Conservation (phyloP, 1,140 invertebrate genomes). For the Acromyrmex heyeri region DNA sequence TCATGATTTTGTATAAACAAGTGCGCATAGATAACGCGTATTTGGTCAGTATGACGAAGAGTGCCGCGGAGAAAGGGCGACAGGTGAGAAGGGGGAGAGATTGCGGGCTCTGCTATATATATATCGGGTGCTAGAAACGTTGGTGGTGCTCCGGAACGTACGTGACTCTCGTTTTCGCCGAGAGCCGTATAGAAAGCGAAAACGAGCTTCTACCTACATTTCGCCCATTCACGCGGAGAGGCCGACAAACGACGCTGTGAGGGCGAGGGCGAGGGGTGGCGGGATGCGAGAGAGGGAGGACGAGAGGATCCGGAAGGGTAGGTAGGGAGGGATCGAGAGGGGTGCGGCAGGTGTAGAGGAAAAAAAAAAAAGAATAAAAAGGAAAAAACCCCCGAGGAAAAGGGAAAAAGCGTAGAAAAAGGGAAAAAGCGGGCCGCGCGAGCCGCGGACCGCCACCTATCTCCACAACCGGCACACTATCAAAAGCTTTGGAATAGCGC, state of each 20-base stretch:
- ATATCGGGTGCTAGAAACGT: conserved; percentile 79
- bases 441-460: conserved; percentile 54
- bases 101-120: conserved; percentile 43
- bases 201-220: conserved; percentile 86
- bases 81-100: conserved; percentile 30
- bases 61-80: conserved; percentile 16
- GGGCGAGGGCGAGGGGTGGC: conserved; percentile 46
- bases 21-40: conserved; percentile 46
- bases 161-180: conserved; percentile 86
- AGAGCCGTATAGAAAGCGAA: conserved; percentile 85
- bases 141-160: conserved; percentile 81
- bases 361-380: conserved; percentile 2
- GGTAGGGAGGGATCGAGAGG: conserved; percentile 2
- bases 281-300: conserved; percentile 13
- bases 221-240: conserved; percentile 85
- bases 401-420: conserved; percentile 73
- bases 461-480: conserved; percentile 53
- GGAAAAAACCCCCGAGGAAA: conserved; percentile 47
- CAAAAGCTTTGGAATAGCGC: conserved; percentile 60
- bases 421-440: conserved; percentile 69
- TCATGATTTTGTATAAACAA: neutral
- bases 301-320: conserved; percentile 68
- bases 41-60: conserved; percentile 62
- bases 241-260: conserved; percentile 69
- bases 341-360: neutral